Base-by-base conservation (phyloP, 1,140 invertebrate species). In the Asbolus verrucosus region DNA sequence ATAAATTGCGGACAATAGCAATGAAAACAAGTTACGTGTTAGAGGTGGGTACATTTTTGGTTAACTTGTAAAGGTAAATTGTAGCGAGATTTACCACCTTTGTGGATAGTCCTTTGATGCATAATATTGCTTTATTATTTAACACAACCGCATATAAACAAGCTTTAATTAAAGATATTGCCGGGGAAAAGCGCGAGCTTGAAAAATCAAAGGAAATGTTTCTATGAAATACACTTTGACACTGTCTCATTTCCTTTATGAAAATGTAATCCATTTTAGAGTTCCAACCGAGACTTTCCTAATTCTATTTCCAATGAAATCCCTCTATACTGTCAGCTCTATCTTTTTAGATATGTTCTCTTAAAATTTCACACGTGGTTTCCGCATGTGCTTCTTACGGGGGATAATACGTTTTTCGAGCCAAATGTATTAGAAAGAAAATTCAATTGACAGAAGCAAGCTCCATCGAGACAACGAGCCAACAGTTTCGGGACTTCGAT, bases 361-460 rank as follows among this genome's bases (percentile, higher is more conserved):
- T 61, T 75, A 70, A 72, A 69, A 73, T 75, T 54, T 75, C 69
- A 65, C 73, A 70, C 73, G 68, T 65, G 68, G 36, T 65, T 68
- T 70, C 36, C 60, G 38, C 67, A 46, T 70, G 59, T 65, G 46
- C 38, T 46, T 59, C 38, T 59, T 65, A 11, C 8, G 31, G 27
- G 19, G 70, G 54, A 61, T 61, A 43, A 69, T 30, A 69, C 18
- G 67, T 54, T 61, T 69, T 72, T 65, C 19, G 31, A 69, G 54
- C 41, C 73, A 71, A 75, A 75, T 69, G 71, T 75, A 75, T 75
- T 75, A 71, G 71, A 70, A 63, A 46, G 67, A 71, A 75, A 75
- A 75, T 75, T 75, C 73, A 67, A 75, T 75, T 70, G 73, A 75
- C 73, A 75, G 46, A 54, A 54, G 46, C 19, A n/a, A 54, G 21